A percentile compares a stretch with the other conserved stretches of the same genome.
These are phyloP conservation scores for Lagodon rhomboides DNA, from an alignment of 2,797 vertebrate species.

Conservation along the genomic window DNA sequence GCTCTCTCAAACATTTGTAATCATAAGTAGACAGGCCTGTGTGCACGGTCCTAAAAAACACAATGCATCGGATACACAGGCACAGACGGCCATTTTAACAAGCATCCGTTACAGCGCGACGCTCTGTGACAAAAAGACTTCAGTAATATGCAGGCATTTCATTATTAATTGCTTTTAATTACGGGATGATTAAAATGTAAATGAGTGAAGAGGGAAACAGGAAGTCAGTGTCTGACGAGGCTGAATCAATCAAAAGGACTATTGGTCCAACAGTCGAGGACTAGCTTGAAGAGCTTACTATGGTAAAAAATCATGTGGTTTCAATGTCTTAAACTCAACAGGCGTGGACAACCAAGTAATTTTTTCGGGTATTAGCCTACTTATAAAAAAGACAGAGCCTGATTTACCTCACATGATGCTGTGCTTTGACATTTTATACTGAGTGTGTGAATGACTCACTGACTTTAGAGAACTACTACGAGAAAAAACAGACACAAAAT, in stretches of 20 bases:
- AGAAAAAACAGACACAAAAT: background rate
- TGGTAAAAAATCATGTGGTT: background rate
- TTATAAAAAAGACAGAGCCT: slow-evolving; percentile 8
- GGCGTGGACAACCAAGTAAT: background rate
- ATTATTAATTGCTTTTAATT: slow-evolving; percentile 26
- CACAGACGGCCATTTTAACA: slow-evolving; percentile 12
- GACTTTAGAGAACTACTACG: background rate
- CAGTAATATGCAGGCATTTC: background rate
- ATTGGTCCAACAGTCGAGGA: background rate
- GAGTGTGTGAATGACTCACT: background rate
- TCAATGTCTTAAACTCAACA: background rate
- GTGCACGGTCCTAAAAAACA: background rate
- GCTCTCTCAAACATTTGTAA: slow-evolving; percentile 56
- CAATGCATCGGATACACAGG: slow-evolving; percentile 9
- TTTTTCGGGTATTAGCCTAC: slow-evolving; percentile 19
- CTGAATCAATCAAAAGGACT: slow-evolving; percentile 10
- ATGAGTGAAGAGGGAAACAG: slow-evolving; percentile 37
- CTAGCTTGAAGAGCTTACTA: background rate
- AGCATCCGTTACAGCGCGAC: slow-evolving; percentile 15
- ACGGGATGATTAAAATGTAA: slow-evolving; percentile 29
- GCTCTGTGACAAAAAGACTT: background rate
- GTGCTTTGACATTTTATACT: slow-evolving; percentile 16
- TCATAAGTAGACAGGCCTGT: slow-evolving; percentile 35
- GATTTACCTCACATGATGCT: slow-evolving; percentile 26
- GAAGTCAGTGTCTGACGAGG: background rate